These are phyloP conservation scores for Coracias cyanogaster DNA, from an alignment of 2,797 vertebrate species.

Conservation along the genomic window DNA sequence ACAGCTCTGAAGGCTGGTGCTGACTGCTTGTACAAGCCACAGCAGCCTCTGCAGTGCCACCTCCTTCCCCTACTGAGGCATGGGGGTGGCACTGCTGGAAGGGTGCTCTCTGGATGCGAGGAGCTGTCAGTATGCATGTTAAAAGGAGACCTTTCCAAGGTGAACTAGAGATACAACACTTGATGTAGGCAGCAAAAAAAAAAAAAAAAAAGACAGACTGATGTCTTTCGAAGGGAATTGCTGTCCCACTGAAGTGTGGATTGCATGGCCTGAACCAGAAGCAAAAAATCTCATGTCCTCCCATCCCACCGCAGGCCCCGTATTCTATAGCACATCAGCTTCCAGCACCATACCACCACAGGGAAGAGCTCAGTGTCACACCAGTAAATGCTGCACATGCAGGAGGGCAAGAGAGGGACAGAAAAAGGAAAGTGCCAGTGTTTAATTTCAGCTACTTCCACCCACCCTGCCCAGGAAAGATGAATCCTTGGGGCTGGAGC, in stretches of 20 bases:
- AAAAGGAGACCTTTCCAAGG: not conserved
- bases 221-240: not conserved
- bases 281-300: not conserved
- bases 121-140: not conserved
- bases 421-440: not conserved
- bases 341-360: not conserved
- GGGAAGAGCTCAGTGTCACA: not conserved
- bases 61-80: not conserved
- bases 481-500: not conserved
- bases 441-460: not conserved
- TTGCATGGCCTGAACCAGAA: not conserved
- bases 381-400: not conserved
- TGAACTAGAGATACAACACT: not conserved
- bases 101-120: not conserved
- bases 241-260: not conserved
- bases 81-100: not conserved
- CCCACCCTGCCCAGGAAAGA: not conserved
- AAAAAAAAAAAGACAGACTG: not conserved
- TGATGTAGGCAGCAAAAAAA: not conserved
- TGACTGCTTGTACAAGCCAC: not conserved
- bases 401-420: not conserved
- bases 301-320: not conserved
- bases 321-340: not conserved
- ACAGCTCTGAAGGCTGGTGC: not conserved
- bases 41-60: not conserved